phyloP scores from a whole-genome alignment of 2,797 vertebrate species.

The Mormyrus proboscirostris region DNA sequence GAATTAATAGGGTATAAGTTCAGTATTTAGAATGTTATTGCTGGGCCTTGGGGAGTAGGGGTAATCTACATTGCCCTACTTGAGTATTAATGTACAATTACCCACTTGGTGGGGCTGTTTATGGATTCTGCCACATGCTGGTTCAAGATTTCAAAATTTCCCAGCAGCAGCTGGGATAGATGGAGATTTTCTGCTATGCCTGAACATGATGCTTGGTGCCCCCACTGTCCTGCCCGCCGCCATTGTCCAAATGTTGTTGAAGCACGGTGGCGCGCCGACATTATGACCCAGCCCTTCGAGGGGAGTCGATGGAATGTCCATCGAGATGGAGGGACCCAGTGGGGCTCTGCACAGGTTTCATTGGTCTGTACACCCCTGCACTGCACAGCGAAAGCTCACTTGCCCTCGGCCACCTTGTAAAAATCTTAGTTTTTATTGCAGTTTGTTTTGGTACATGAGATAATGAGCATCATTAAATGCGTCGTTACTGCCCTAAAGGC shows the following conservation, averaged over 20 bases:
- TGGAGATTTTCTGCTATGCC: slow-evolving; percentile 21
- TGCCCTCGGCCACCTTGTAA: background rate
- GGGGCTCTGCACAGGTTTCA: background rate
- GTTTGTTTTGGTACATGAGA: background rate
- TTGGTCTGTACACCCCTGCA: background rate
- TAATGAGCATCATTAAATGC: background rate
- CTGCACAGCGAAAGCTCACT: background rate
- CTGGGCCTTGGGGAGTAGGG: background rate
- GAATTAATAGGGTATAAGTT: slow-evolving; percentile 17
- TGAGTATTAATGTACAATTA: slow-evolving; percentile 25
- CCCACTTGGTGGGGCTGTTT: slow-evolving; percentile 6
- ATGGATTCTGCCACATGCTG: slow-evolving; percentile 14
- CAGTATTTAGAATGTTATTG: slow-evolving; percentile 20
- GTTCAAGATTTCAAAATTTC: slow-evolving; percentile 16
- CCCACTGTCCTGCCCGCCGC: background rate
- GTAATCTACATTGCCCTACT: background rate
- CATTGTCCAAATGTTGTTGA: background rate
- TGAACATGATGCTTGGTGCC: background rate
- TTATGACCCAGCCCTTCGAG: background rate
- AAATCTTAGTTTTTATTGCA: background rate
- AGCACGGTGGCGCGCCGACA: no score
- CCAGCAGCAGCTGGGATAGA: slow-evolving; percentile 21
- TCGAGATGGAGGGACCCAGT: background rate
- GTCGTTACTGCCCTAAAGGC: background rate
- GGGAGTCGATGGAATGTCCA: background rate